A percentile compares a stretch with the other conserved stretches of the same genome.
phyloP scores from a whole-genome alignment of 2,888 invertebrate genomes.

The Agonopterix heracliana region DNA sequence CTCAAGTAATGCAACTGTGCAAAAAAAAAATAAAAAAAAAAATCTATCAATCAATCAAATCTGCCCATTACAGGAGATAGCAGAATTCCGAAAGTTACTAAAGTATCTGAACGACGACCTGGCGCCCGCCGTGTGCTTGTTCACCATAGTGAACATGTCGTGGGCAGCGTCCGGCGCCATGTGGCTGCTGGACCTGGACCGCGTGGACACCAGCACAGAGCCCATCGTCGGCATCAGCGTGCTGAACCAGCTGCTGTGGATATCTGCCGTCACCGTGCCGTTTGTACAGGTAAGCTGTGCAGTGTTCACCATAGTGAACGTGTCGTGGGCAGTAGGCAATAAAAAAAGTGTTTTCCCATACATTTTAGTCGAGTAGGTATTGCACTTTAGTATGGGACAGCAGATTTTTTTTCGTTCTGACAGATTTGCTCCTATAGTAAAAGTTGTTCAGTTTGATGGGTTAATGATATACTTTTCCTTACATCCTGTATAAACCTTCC shows the following conservation, averaged over 20 bases:
- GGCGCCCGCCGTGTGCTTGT: conserved; percentile 85
- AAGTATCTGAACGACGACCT: conserved; percentile 86
- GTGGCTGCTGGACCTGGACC: conserved; percentile 80
- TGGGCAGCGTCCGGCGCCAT: conserved; percentile 82
- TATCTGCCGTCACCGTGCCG: conserved; percentile 79
- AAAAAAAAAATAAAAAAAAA: too few relatives aligned
- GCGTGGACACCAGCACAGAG: conserved; percentile 74
- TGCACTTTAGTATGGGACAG: too few relatives aligned
- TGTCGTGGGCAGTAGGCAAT: conserved; percentile 83
- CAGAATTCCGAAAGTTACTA: conserved; percentile 85
- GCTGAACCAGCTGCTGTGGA: conserved; percentile 79
- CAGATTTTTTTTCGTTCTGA: too few relatives aligned
- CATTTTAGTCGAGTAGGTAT: too few relatives aligned
- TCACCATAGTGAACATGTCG: conserved; percentile 84
- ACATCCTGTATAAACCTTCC: too few relatives aligned
- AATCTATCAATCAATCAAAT: too few relatives aligned
- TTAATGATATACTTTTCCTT: too few relatives aligned
- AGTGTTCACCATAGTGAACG: conserved; percentile 85
- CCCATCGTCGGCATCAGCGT: conserved; percentile 77
- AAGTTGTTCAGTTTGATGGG: too few relatives aligned
- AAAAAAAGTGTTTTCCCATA: too few relatives aligned
- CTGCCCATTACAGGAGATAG: conserved; percentile 81
- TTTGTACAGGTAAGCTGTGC: conserved; percentile 83
- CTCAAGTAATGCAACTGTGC: too few relatives aligned
- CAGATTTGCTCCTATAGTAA: too few relatives aligned